Base-by-base conservation (phyloP, 1,140 invertebrate species). In the Sesamia nonagrioides region DNA sequence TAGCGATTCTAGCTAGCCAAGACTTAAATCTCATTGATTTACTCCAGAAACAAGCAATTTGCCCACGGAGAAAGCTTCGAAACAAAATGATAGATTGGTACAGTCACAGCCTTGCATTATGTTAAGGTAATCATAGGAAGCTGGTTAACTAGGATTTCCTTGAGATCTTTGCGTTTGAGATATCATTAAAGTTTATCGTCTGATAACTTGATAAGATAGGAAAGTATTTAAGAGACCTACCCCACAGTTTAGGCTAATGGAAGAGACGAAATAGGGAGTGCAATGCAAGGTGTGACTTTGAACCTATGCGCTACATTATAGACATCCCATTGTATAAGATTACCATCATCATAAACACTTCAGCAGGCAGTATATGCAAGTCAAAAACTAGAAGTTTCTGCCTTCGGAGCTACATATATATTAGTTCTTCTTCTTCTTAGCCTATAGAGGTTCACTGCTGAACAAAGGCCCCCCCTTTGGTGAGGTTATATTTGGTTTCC, bases 41-140 rank as follows among this genome's bases (percentile, higher is more conserved):
- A 18, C 18, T 18, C 11, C 63, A 68, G 2, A 15, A 11, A 68
- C 63, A 6, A 48, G 40, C 42, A 68, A 68, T 68, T 68, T 68
- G 4, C 3, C 63, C 18, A 68, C 48, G 9, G 63, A 48, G 63
- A 68, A 68, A 68, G 63, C 11, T 27, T 48, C 63, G 63, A 13
- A 68, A 48, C 42, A 68, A 40, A 68, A 68, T 68, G 37, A 68
- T 48, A 48, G 37, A 68, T 48, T 48, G 42, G 63, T 40, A 68
- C 21, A 68, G 63, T 68, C 40, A 27, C 63, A 68, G 21, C 40
- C 63, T 48, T 27, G 42, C 63, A 68, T 68, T 68, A 68, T 48
- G 63, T 68, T 68, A 21, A n/a, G 17, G 27, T 68, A 68, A 68
- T 68, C 7, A 68, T 68, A 68, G 63, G 63, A 68, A 68, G 42